Percentiles rank a stretch among this genome's conserved stretches.
Evolutionary conservation across 2,888 invertebrate species (phyloP).

Genomic region (Hedya salicella): DNA sequence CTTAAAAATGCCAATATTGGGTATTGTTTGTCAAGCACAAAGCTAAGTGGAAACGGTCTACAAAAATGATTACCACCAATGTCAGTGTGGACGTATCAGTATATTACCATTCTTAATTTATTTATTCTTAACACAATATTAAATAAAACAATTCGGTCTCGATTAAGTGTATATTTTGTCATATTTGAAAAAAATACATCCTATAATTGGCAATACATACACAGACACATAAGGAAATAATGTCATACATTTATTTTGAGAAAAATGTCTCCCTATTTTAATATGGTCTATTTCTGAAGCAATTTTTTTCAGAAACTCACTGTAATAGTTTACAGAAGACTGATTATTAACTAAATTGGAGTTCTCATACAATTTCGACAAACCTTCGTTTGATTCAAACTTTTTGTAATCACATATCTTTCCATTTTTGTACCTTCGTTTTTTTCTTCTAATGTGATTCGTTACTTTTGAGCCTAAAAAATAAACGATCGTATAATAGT

Average conservation of each 20-base stretch:
- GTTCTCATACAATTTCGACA: no score
- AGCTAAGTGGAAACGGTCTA: no score
- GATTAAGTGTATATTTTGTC: background rate
- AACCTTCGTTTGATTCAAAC: background rate
- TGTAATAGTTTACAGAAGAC: background rate
- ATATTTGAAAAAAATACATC: background rate
- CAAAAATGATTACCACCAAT: no score
- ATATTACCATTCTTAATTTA: slow-evolving; percentile 40
- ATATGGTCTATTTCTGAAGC: background rate
- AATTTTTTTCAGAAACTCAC: background rate
- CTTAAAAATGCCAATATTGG: no score
- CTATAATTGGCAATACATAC: background rate
- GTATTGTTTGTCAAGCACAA: no score
- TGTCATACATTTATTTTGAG: slow-evolving; percentile 1
- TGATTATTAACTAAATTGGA: no score
- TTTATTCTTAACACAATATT: slow-evolving; percentile 42
- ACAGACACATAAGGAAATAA: background rate
- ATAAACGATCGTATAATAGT: background rate
- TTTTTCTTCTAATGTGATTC: slow-evolving; percentile 15
- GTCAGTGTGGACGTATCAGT: no score
- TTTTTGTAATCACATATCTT: background rate
- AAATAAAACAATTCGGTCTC: slow-evolving; percentile 17
- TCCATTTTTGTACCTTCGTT: slow-evolving; percentile 4
- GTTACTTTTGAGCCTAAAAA: slow-evolving; percentile 8
- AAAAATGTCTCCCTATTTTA: background rate